Percentiles rank a stretch among this genome's conserved stretches.
phyloP scores from a whole-genome alignment of 2,113 vertebrate species.

The Plestiodon gilberti region DNA sequence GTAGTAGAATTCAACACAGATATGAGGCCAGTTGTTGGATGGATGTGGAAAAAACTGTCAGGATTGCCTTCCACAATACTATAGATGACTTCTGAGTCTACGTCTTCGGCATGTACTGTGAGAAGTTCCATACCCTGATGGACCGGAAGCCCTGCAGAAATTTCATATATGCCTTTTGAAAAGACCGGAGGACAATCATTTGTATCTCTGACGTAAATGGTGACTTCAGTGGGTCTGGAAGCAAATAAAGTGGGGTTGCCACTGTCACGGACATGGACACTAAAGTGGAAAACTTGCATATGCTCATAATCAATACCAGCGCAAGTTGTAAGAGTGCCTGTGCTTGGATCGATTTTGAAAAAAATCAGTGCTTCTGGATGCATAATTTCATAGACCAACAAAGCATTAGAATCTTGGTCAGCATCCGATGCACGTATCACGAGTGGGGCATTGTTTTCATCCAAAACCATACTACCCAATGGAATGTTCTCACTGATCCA shows the following conservation, averaged over 20 bases:
- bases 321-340: constrained; percentile 85
- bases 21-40: constrained; percentile 82
- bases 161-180: constrained; percentile 75
- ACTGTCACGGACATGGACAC: constrained; percentile 86
- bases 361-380: constrained; percentile 83
- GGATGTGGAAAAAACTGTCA: constrained; percentile 81
- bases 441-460: constrained; percentile 84
- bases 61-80: constrained; percentile 84
- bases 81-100: constrained; percentile 88
- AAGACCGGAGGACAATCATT: constrained; percentile 93
- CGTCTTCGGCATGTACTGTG: constrained; percentile 82
- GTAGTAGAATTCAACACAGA: constrained; percentile 77
- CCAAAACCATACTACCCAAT: constrained; percentile 86
- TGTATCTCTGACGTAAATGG: constrained; percentile 81
- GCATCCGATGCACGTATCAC: constrained; percentile 87
- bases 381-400: constrained; percentile 88
- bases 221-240: constrained; percentile 82
- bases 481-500: constrained; percentile 88
- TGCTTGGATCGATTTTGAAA: constrained; percentile 88
- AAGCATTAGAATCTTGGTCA: constrained; percentile 86
- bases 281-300: constrained; percentile 83
- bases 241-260: constrained; percentile 86
- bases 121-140: constrained; percentile 84
- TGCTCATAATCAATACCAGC: constrained; percentile 88
- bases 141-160: constrained; percentile 77